Conservation (phyloP, 2,113 vertebrate genomes). For the Tyto alba region DNA sequence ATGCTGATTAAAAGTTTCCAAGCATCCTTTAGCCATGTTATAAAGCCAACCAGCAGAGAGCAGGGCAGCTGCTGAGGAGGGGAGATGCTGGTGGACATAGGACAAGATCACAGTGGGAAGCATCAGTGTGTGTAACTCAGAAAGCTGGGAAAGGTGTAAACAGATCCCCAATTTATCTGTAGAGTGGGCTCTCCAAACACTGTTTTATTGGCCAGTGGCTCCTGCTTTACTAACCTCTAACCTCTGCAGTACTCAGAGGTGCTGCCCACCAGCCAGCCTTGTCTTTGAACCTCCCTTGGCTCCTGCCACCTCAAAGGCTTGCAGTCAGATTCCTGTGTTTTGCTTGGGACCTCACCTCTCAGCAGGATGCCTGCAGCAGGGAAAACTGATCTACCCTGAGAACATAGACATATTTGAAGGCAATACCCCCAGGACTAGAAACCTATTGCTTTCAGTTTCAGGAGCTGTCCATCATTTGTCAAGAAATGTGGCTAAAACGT, state of each 20-base stretch:
- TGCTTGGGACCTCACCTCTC: slow-evolving; percentile 75
- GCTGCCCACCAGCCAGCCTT: slow-evolving; percentile 72
- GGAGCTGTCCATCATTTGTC: slow-evolving; percentile 78
- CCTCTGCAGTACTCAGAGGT: slow-evolving; percentile 70
- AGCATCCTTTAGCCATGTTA: slow-evolving; percentile 10
- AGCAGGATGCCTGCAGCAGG: slow-evolving; percentile 67
- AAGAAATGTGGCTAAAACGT: slow-evolving; percentile 50
- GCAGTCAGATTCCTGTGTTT: slow-evolving; percentile 70
- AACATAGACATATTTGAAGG: slow-evolving; percentile 78
- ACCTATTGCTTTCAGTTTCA: slow-evolving; percentile 78
- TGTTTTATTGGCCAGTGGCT: slow-evolving; percentile 81
- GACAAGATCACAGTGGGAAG: slow-evolving; percentile 56
- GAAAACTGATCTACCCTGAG: slow-evolving; percentile 75
- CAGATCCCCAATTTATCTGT: slow-evolving; percentile 71
- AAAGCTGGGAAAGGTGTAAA: slow-evolving; percentile 70
- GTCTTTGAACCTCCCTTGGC: slow-evolving; percentile 80
- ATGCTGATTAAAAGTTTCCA: slow-evolving; percentile 70
- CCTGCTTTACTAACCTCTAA: slow-evolving; percentile 87
- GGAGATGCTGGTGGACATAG: slow-evolving; percentile 24
- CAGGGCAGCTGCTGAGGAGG: slow-evolving; percentile 5
- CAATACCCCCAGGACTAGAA: slow-evolving; percentile 71
- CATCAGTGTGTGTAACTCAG: slow-evolving; percentile 47
- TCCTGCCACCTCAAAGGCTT: slow-evolving; percentile 79
- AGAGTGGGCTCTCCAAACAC: slow-evolving; percentile 71
- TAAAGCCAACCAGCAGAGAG: slow-evolving; percentile 32